These are phyloP conservation scores for Mus pahari DNA, from an alignment of 2,113 vertebrate species.

Conservation along the genomic window DNA sequence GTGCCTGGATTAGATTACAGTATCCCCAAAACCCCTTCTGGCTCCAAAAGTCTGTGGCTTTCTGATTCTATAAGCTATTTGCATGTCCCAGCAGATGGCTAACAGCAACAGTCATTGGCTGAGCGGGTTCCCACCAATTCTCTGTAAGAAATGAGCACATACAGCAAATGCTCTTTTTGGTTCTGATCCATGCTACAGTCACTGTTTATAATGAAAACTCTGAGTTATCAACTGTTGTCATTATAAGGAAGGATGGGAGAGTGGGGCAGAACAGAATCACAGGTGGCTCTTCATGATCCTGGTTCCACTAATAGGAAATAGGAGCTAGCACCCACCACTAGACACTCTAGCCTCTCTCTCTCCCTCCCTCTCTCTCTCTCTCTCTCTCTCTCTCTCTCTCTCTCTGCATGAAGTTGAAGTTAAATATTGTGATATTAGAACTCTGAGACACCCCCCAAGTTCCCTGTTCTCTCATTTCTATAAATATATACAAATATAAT, in stretches of 20 bases:
- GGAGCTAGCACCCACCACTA: neutral
- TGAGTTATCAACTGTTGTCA: conserved; percentile 74
- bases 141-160: conserved; percentile 71
- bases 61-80: conserved; percentile 55
- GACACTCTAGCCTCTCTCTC: neutral
- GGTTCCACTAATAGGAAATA: conserved; percentile 35
- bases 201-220: conserved; percentile 74
- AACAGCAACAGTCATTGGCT: conserved; percentile 47
- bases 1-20: conserved; percentile 18
- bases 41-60: conserved; percentile 35
- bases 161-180: conserved; percentile 77
- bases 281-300: conserved; percentile 40
- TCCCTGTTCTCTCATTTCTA: neutral
- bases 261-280: conserved; percentile 12
- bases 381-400: neutral
- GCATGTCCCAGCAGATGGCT: conserved; percentile 68
- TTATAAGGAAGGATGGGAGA: conserved; percentile 59
- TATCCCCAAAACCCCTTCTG: conserved; percentile 39
- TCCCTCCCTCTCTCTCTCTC: neutral
- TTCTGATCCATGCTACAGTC: conserved; percentile 66
- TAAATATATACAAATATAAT: neutral
- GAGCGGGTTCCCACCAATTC: conserved; percentile 58
- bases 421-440: conserved; percentile 43
- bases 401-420: neutral
- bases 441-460: neutral